Evolutionary conservation across 2,113 vertebrate species (phyloP).

Genomic region (Microtus oregoni): DNA sequence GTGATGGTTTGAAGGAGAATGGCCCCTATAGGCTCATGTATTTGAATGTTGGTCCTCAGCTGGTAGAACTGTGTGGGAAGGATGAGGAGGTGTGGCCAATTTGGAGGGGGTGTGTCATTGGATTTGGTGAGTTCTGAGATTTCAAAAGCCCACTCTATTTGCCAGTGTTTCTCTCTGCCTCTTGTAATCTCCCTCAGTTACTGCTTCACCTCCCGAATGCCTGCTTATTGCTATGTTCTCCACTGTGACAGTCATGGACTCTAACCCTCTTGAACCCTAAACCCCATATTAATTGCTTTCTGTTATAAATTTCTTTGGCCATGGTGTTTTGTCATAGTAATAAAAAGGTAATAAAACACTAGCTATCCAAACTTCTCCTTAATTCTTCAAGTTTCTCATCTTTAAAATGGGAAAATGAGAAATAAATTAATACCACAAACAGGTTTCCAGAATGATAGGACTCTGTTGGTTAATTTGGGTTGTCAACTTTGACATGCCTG

Average conservation of each 20-base stretch:
- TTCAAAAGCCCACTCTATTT: not conserved
- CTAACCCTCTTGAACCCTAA: not conserved
- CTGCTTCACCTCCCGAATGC: not conserved
- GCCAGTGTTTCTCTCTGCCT: not conserved
- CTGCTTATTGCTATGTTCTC: too few relatives aligned
- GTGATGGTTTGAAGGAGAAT: not conserved
- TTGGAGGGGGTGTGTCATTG: not conserved
- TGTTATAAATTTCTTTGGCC: not conserved
- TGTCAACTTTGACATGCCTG: conserved; percentile 2
- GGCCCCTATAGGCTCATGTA: too few relatives aligned
- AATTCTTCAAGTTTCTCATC: not conserved
- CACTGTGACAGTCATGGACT: not conserved
- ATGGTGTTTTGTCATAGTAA: not conserved
- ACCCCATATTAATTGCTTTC: not conserved
- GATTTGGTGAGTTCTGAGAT: not conserved
- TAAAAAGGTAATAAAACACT: not conserved
- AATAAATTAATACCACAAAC: not conserved
- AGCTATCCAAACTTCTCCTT: not conserved
- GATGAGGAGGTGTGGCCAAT: too few relatives aligned
- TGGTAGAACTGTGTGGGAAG: not conserved
- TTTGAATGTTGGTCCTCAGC: not conserved
- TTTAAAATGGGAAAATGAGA: not conserved
- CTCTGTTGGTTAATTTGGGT: too few relatives aligned
- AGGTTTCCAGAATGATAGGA: not conserved
- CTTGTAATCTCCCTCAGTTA: not conserved